These are phyloP conservation scores for Acheta domesticus DNA, from an alignment of 2,888 invertebrate species.

Conservation along the genomic window DNA sequence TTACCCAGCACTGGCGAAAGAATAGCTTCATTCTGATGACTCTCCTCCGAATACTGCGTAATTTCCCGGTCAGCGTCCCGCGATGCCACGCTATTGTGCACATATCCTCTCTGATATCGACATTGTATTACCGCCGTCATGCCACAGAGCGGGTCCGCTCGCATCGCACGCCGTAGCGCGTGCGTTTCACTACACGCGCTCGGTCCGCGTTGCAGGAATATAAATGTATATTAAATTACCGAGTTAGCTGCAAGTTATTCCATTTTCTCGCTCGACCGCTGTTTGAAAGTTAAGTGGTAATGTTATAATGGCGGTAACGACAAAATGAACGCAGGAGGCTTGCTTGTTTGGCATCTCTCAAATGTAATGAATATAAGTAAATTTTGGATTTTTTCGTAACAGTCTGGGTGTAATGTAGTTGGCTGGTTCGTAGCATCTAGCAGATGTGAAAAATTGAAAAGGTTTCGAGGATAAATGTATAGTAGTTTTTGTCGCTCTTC, in stretches of 20 bases:
- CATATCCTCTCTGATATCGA: neutral
- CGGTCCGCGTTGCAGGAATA: neutral
- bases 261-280: neutral
- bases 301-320: neutral
- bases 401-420: too few relatives aligned
- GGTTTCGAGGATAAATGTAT: too few relatives aligned
- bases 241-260: neutral
- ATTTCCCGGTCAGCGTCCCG: neutral
- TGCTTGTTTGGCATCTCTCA: too few relatives aligned
- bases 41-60: too few relatives aligned
- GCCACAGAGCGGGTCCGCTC: too few relatives aligned
- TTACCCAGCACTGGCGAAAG: neutral
- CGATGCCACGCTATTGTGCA: neutral
- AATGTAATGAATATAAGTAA: neutral
- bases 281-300: neutral
- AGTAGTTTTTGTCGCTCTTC: too few relatives aligned
- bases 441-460: too few relatives aligned
- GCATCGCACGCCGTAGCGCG: neutral
- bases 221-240: neutral
- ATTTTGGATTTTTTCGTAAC: neutral
- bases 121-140: neutral
- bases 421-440: too few relatives aligned
- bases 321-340: neutral
- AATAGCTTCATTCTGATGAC: neutral
- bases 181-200: neutral